These are phyloP conservation scores for Drosophila suboccidentalis DNA, from an alignment of 2,888 invertebrate species.

Conservation along the genomic window DNA sequence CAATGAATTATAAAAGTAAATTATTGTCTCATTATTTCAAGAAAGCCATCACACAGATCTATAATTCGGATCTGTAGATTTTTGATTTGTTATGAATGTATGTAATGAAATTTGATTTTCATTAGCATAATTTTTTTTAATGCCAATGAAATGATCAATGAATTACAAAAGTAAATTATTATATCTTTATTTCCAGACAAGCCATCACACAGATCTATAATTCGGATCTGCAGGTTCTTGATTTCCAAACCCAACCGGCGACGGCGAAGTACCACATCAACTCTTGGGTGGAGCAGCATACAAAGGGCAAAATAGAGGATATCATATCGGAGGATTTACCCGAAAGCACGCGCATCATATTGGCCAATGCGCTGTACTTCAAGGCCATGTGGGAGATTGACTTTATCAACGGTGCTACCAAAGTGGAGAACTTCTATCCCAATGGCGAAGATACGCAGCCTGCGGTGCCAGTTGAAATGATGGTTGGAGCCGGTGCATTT, in stretches of 20 bases:
- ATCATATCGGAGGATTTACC: constrained; percentile 87
- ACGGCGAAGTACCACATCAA: constrained; percentile 87
- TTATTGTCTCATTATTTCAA: no score
- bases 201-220: constrained; percentile 86
- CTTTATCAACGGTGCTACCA: constrained; percentile 87
- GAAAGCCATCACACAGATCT: no score
- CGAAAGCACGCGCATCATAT: constrained; percentile 87
- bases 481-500: constrained; percentile 88
- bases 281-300: constrained; percentile 87
- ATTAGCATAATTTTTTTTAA: no score
- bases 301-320: constrained; percentile 87
- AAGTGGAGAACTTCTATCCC: constrained; percentile 86
- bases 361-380: constrained; percentile 90
- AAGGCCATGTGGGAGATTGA: constrained; percentile 88
- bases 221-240: constrained; percentile 86
- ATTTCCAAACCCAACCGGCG: constrained; percentile 85
- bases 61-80: no score
- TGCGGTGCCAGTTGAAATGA: constrained; percentile 87
- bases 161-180: no score
- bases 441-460: constrained; percentile 84
- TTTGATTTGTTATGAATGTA: no score
- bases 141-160: no score
- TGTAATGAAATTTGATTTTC: no score
- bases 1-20: no score
- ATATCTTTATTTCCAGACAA: constrained; percentile 60